Percentiles rank a stretch among this genome's conserved stretches.
Conservation (phyloP, 2,888 invertebrate genomes). For the Alloplasta piceator region DNA sequence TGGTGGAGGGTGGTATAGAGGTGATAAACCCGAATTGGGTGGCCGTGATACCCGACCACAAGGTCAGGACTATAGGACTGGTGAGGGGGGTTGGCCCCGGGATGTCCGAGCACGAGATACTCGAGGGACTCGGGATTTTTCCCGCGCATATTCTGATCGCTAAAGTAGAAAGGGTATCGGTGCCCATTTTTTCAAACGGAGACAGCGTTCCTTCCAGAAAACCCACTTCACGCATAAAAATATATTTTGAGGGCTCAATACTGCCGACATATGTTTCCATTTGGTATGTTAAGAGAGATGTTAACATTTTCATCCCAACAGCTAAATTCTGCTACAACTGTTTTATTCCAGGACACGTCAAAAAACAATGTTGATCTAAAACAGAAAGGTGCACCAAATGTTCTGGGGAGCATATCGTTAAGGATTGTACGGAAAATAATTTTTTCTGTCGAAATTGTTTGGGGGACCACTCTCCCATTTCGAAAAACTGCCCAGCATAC, state of each 20-base stretch:
- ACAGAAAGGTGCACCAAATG: neutral
- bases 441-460: neutral
- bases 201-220: no score
- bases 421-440: neutral
- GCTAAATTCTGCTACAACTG: constrained; percentile 13
- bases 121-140: neutral
- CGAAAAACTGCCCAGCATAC: neutral
- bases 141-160: no score
- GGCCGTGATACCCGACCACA: constrained; percentile 2
- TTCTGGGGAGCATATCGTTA: no score
- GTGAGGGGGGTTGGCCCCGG: neutral
- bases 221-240: neutral
- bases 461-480: neutral
- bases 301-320: neutral
- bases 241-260: no score
- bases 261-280: neutral
- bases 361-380: no score
- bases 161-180: no score
- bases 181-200: no score
- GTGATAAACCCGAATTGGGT: constrained; percentile 23
- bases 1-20: no score
- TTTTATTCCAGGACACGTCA: constrained; percentile 9
- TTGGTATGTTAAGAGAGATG: constrained; percentile 12
- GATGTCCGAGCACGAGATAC: neutral
- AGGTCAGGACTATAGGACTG: neutral